These are phyloP conservation scores for Falco biarmicus DNA, from an alignment of 2,797 vertebrate species.

Conservation along the genomic window DNA sequence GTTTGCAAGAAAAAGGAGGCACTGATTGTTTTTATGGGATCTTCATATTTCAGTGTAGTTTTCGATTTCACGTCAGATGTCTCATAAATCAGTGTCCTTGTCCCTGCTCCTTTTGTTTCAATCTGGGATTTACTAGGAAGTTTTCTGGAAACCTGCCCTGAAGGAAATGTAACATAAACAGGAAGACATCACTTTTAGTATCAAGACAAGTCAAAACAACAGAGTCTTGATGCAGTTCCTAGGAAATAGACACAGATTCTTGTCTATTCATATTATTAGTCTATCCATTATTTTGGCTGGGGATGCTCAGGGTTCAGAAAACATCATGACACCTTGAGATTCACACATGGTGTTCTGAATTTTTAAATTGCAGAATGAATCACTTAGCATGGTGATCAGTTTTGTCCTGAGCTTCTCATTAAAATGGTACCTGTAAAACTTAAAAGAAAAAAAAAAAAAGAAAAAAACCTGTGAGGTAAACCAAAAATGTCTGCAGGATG, in stretches of 20 bases:
- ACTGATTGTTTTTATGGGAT: neutral
- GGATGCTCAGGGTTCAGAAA: neutral
- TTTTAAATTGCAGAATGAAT: neutral
- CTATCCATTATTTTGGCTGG: neutral
- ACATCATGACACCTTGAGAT: neutral
- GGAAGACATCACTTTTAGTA: neutral
- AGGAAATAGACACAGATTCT: neutral
- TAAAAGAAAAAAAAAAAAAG: too few relatives aligned
- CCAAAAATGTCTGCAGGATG: neutral
- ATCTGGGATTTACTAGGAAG: neutral
- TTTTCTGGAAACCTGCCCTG: neutral
- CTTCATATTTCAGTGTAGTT: neutral
- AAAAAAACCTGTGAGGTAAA: neutral
- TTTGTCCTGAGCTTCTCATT: neutral
- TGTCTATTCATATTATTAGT: neutral
- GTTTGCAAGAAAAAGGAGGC: neutral
- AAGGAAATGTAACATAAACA: neutral
- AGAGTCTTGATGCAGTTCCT: neutral
- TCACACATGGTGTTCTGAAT: neutral
- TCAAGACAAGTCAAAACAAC: neutral
- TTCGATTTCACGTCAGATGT: neutral
- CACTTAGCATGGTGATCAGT: neutral
- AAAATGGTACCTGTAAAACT: neutral
- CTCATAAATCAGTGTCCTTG: neutral
- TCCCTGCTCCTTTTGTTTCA: neutral